Conservation (phyloP, 2,797 vertebrate species). For the Syngnathus acus region DNA sequence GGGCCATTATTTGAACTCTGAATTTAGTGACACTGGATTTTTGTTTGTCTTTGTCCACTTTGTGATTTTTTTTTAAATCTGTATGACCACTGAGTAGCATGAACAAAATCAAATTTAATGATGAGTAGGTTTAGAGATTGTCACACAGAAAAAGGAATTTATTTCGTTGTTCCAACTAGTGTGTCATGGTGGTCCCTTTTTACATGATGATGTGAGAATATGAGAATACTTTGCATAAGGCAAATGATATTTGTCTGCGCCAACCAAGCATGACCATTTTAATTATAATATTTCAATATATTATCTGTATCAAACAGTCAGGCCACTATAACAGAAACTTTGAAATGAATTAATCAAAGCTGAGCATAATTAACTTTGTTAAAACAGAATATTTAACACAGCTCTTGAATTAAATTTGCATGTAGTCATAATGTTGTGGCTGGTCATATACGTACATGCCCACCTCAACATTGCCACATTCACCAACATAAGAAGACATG, state of each 20-base stretch:
- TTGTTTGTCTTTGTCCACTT: not conserved
- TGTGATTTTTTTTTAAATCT: not conserved
- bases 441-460: not conserved
- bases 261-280: not conserved
- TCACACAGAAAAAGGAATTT: not conserved
- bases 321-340: not conserved
- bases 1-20: not conserved
- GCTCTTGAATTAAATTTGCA: not conserved
- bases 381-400: not conserved
- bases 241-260: not conserved
- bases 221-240: not conserved
- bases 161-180: not conserved
- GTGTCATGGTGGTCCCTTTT: not conserved
- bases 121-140: not conserved
- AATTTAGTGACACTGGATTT: not conserved
- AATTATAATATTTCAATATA: not conserved
- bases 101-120: not conserved
- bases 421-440: not conserved
- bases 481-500: no score
- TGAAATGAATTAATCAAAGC: not conserved
- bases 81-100: not conserved
- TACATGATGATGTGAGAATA: not conserved
- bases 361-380: not conserved
- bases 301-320: not conserved
- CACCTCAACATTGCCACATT: not conserved